These are phyloP conservation scores for Macrosoma leucophasiata DNA, from an alignment of 2,888 invertebrate species.

Conservation along the genomic window DNA sequence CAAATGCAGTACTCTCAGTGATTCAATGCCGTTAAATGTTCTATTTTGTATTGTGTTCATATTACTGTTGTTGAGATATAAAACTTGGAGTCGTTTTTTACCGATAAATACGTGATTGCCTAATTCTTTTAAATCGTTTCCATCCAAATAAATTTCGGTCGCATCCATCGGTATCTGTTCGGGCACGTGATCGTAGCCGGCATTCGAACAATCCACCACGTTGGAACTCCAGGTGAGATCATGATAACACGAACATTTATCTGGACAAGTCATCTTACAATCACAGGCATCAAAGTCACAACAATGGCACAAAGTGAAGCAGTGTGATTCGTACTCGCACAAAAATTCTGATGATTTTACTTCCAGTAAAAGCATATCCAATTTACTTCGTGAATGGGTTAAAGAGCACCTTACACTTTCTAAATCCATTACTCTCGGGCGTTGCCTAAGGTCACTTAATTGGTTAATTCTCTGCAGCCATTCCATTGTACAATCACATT, in stretches of 20 bases:
- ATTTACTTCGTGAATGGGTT: constrained; percentile 79
- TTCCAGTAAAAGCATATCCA: constrained; percentile 78
- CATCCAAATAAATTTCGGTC: constrained; percentile 90
- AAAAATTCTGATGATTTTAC: constrained; percentile 85
- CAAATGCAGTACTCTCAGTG: constrained; percentile 83
- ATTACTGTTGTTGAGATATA: constrained; percentile 87
- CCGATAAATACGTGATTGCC: constrained; percentile 92
- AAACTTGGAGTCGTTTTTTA: constrained; percentile 85
- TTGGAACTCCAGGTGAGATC: constrained; percentile 91
- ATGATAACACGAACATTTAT: constrained; percentile 90
- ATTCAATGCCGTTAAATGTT: constrained; percentile 87
- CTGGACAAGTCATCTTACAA: constrained; percentile 93
- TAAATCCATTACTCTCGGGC: constrained; percentile 87
- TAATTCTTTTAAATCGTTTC: constrained; percentile 85
- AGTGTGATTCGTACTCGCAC: constrained; percentile 87
- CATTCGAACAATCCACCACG: constrained; percentile 88
- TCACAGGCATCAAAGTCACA: constrained; percentile 94
- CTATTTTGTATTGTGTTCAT: constrained; percentile 85
- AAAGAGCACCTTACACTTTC: constrained; percentile 86
- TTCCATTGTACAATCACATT: constrained; percentile 91
- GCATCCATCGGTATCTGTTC: constrained; percentile 92
- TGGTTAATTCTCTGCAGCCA: constrained; percentile 89
- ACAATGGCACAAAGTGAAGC: constrained; percentile 91
- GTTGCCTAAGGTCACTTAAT: constrained; percentile 81
- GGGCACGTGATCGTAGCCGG: constrained; percentile 83